Base-by-base conservation (phyloP, 2,888 invertebrate genomes). In the Masnerella sp. region DNA sequence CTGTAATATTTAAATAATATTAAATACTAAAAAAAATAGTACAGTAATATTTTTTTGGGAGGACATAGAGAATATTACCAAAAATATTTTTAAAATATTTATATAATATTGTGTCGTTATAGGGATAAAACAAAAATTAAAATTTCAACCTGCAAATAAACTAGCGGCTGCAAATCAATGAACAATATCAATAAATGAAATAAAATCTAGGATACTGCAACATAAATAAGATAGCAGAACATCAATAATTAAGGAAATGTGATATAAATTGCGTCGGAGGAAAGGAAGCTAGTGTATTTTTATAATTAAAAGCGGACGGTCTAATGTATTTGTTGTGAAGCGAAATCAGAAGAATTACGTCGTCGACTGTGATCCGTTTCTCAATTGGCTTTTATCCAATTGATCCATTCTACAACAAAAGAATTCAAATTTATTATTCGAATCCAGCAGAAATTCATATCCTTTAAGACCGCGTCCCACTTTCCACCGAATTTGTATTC, bases 371-470 rank as follows among this genome's bases (percentile, higher is more conserved):
- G 51, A 69, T 54, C 61, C 61, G 61, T 32, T 32, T 47, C 52
- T 61, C 69, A 61, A 69, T 69, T 69, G 69, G 61, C 69, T 69
- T 61, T 69, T 69, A 69, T 69, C 69, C 69, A 69, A 69, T 69
- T 69, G 69, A 69, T 69, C 61, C 52, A 68, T 68, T 59, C 52
- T 22, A 14, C 52, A 45, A 68, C 68, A 52, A 59, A 68, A 59
- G 59, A 52, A 59, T 59, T 68, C 51, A 52, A 68, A 68, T 68
- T 59, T 68, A 68, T 68, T 52, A 52, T 59, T 59, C 58, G 42
- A 28, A 51, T 43, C 43, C 67, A 36, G 4, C 58, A 28, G 42
- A 58, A 40, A 47, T 56, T 54, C 65, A 56, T 56, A 56, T 56
- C 65, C 64, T 54, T 64, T 64, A 64, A 64, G 64, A 64, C 45